Conservation (phyloP, 2,888 invertebrate species). For the Tetranychus piercei region DNA sequence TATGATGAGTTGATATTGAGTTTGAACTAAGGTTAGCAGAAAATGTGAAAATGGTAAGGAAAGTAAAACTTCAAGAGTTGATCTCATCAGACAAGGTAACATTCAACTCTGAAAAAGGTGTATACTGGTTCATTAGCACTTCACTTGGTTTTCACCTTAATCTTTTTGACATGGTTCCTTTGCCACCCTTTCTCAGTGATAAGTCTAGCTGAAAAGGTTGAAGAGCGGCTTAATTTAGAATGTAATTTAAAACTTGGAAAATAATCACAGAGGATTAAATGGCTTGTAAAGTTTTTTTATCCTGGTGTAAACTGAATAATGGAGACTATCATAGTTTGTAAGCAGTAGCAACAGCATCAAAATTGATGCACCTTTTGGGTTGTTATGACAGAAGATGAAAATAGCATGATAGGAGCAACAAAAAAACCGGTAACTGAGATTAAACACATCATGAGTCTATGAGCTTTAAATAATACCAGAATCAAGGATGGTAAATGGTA, state of each 20-base stretch:
- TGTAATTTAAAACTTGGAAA: slow-evolving; percentile 1
- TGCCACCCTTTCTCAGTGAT: too few species aligned
- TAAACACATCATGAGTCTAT: too few species aligned
- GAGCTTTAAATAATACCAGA: neutral
- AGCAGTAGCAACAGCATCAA: too few species aligned
- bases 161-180: neutral
- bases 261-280: neutral
- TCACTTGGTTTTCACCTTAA: neutral
- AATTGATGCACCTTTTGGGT: neutral
- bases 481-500: neutral
- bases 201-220: neutral
- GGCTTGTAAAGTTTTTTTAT: neutral
- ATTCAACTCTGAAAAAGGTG: neutral
- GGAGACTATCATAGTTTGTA: too few species aligned
- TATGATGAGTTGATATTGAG: too few species aligned
- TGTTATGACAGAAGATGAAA: neutral
- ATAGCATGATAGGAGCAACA: neutral
- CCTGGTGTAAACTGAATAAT: neutral
- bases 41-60: neutral
- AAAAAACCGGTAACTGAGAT: neutral
- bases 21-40: neutral
- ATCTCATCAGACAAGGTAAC: neutral
- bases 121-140: neutral
- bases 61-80: neutral
- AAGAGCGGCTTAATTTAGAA: neutral